Evolutionary conservation across 35 echinoderm and acorn worm genomes (phyloP).

Genomic region (Strongylocentrotus purpuratus): DNA sequence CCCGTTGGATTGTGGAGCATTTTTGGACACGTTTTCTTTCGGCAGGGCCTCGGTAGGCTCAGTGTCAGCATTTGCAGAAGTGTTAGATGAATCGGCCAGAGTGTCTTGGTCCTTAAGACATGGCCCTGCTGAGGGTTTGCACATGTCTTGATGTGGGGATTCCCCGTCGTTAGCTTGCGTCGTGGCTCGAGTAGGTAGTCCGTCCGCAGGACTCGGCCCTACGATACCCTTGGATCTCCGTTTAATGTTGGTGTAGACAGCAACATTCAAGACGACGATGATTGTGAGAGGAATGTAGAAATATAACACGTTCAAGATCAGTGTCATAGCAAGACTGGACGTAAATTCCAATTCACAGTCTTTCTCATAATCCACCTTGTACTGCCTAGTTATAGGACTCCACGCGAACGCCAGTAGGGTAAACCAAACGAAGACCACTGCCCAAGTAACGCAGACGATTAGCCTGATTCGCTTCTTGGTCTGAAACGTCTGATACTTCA

Average conservation of each 20-base stretch:
- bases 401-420: conserved; percentile 9
- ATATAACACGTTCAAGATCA: not conserved
- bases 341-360: conserved; percentile 46
- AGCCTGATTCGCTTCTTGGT: not conserved
- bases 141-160: not conserved
- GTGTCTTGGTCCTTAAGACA: not conserved
- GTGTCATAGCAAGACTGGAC: not conserved
- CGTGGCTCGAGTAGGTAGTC: not conserved
- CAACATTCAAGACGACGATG: not conserved
- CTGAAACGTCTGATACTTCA: conserved; percentile 25
- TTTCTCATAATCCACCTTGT: conserved; percentile 21
- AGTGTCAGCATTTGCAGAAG: not conserved
- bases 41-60: not conserved
- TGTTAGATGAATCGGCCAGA: not conserved
- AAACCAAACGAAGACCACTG: not conserved
- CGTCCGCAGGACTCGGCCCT: not conserved
- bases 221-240: not conserved
- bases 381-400: not conserved
- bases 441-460: not conserved
- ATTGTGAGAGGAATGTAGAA: conserved; percentile 36
- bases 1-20: not conserved
- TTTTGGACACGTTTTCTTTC: not conserved
- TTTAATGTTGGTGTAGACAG: not conserved
- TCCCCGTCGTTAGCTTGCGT: not conserved
- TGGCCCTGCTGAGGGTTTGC: not conserved